A percentile compares a stretch with the other conserved stretches of the same genome.
Conservation (phyloP, 2,888 invertebrate genomes). For the Xylophagus ater region DNA sequence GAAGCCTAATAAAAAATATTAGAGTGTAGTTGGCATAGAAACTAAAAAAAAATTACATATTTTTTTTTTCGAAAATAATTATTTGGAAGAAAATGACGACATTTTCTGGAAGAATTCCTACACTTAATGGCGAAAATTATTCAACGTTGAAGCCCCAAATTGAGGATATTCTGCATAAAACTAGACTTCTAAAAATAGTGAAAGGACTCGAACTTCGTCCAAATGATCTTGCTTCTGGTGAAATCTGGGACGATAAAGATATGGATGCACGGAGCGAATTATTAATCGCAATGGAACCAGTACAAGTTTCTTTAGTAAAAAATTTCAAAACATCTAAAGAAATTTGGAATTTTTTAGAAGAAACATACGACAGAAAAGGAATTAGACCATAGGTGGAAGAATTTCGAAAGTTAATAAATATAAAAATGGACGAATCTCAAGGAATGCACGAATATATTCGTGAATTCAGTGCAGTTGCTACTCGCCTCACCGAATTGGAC, state of each 20-base stretch:
- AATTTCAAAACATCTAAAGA: conserved; percentile 12
- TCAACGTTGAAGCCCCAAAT: conserved; percentile 11
- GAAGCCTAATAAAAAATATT: no score
- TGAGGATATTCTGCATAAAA: conserved; percentile 11
- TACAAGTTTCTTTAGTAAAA: conserved; percentile 9
- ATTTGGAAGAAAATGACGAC: no score
- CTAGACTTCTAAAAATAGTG: conserved; percentile 5
- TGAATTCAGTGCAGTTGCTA: conserved; percentile 10
- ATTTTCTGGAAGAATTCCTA: not conserved
- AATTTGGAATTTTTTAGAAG: conserved; percentile 11
- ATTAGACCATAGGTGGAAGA: conserved; percentile 12
- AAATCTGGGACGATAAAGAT: conserved; percentile 12
- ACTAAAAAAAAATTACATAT: no score
- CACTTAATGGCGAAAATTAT: conserved; percentile 1
- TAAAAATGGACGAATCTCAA: conserved; percentile 9
- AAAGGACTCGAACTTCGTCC: conserved; percentile 3
- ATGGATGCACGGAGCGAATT: conserved; percentile 11
- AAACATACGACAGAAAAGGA: conserved; percentile 14
- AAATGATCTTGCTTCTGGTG: not conserved
- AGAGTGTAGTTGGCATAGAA: no score
- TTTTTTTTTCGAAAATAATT: no score
- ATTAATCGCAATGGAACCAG: conserved; percentile 9
- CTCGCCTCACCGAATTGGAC: conserved; percentile 10
- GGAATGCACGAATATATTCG: conserved; percentile 9
- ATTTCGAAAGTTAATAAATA: conserved; percentile 14